phyloP scores from a whole-genome alignment of 2,797 vertebrate genomes.

The Sebastes kiyomatsui region DNA sequence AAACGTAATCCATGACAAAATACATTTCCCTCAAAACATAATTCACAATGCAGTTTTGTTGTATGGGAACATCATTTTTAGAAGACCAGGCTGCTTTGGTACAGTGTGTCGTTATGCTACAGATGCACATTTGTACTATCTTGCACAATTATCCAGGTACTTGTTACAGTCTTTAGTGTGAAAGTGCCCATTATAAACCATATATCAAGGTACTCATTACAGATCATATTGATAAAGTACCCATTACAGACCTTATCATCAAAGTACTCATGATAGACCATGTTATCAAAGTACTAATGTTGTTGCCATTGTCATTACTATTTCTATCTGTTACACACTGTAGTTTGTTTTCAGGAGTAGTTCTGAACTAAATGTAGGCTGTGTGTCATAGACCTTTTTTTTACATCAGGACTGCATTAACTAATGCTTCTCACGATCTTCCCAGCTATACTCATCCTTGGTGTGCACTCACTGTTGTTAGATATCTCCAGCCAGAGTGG shows the following conservation, averaged over 20 bases:
- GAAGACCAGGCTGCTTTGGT: too few relatives aligned
- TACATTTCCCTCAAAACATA: too few relatives aligned
- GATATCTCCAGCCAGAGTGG: background rate
- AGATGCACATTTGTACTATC: background rate
- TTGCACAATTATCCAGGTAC: background rate
- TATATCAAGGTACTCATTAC: too few relatives aligned
- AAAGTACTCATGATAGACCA: too few relatives aligned
- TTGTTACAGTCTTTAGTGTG: background rate
- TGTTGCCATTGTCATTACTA: background rate
- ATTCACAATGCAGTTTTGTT: too few relatives aligned
- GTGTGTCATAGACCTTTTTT: background rate
- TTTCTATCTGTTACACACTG: background rate
- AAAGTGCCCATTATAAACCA: too few relatives aligned
- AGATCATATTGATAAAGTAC: too few relatives aligned
- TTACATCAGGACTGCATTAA: conserved; percentile 9
- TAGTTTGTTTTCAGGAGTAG: background rate
- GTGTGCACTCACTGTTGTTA: background rate
- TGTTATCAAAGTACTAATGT: background rate
- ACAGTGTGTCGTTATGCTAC: too few relatives aligned
- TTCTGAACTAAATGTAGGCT: background rate
- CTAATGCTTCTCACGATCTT: conserved; percentile 9
- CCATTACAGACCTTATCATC: too few relatives aligned
- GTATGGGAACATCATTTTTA: too few relatives aligned
- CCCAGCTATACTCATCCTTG: background rate
- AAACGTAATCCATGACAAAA: too few relatives aligned